A percentile compares a stretch with the other conserved stretches of the same genome.
Conservation (phyloP, 2,113 vertebrate genomes). For the Leiothrix lutea region DNA sequence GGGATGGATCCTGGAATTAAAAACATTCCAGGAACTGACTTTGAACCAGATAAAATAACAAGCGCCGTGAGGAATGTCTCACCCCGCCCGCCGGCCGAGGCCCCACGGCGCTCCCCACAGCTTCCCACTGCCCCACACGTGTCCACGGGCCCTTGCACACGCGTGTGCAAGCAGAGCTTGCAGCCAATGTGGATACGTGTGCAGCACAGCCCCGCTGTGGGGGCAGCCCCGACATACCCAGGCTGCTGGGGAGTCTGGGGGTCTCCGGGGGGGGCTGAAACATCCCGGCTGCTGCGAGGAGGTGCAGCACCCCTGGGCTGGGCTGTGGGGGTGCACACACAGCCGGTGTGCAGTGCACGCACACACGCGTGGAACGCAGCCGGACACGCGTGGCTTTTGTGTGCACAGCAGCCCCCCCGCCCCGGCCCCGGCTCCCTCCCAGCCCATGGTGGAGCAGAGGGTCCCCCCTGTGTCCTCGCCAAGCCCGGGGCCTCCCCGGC, state of each 20-base stretch:
- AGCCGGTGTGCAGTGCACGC: fast-evolving
- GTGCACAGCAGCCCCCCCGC: fast-evolving
- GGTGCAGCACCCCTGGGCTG: neutral
- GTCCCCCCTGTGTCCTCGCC: neutral
- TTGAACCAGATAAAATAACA: conserved; percentile 60
- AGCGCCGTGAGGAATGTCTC: conserved; percentile 35
- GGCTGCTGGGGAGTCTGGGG: neutral
- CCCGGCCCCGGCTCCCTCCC: fast-evolving
- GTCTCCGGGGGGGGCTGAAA: fast-evolving
- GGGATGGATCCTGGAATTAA: conserved; percentile 56
- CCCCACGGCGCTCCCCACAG: neutral
- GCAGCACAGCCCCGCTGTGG: neutral
- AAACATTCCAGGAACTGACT: conserved; percentile 67
- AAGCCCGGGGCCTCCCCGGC: neutral
- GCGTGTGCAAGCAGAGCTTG: fast-evolving
- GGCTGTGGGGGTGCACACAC: neutral
- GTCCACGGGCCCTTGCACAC: neutral
- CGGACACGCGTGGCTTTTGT: neutral
- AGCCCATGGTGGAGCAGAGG: neutral
- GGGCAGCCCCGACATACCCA: neutral
- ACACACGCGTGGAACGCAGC: neutral
- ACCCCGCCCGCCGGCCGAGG: neutral
- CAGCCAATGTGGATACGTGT: neutral
- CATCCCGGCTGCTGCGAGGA: neutral
- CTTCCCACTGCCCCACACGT: neutral